A percentile compares a stretch with the other conserved stretches of the same genome.
These are phyloP conservation scores for Teleogryllus oceanicus DNA, from an alignment of 2,888 invertebrate genomes.

Conservation along the genomic window DNA sequence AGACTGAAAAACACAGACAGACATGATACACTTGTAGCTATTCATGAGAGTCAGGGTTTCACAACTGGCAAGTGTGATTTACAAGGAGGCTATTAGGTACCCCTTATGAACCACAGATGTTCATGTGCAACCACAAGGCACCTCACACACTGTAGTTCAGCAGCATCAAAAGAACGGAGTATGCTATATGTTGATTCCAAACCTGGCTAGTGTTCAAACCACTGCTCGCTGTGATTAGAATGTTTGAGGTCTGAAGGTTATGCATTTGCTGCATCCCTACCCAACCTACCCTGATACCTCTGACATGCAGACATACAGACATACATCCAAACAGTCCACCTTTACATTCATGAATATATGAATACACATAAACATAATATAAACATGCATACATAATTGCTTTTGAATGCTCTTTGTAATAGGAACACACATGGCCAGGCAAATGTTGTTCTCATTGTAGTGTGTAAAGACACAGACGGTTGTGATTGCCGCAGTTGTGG, in stretches of 20 bases:
- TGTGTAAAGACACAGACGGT: not conserved
- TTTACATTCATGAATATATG: conserved; percentile 18
- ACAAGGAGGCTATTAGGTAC: not conserved
- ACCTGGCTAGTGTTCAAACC: not conserved
- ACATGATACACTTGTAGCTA: not conserved
- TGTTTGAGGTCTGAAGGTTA: conserved; percentile 10
- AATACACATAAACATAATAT: not conserved
- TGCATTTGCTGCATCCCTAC: not conserved
- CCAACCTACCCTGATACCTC: conserved; percentile 10
- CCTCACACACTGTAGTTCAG: conserved; percentile 5
- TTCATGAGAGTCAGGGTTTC: not conserved
- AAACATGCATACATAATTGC: conserved; percentile 3
- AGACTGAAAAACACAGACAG: not conserved
- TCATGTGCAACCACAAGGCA: not conserved
- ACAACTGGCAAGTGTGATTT: conserved; percentile 4
- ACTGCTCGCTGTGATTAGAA: conserved; percentile 10
- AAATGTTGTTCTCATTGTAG: conserved; percentile 7
- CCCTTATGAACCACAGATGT: not conserved
- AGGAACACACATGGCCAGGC: conserved; percentile 18
- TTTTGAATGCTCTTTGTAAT: conserved; percentile 18
- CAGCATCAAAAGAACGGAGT: not conserved
- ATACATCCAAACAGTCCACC: conserved; percentile 18
- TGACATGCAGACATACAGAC: conserved; percentile 7
- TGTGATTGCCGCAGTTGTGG: conserved; percentile 1
- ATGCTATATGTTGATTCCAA: conserved; percentile 5